Evolutionary conservation across 1,140 invertebrate genomes (phyloP), one percentile per base, ranked within the genome.

Genomic region (Drosophila tristis): DNA sequence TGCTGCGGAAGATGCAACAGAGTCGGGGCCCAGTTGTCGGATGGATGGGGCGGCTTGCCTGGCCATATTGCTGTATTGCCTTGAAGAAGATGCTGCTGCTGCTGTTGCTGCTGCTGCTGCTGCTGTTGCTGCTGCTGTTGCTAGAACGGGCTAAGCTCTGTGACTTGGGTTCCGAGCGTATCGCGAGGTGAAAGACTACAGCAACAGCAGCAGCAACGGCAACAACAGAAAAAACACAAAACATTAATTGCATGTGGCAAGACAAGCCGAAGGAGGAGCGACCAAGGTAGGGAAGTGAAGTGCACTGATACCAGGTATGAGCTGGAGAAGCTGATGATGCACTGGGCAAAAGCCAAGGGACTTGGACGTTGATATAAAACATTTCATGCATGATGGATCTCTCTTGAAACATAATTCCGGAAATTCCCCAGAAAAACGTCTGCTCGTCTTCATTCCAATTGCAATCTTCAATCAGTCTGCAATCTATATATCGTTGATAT

Each of bases 181-280:
- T 43, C 4, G 44, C 47, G 39, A 74, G 64, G 71, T 78, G 61
- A 74, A 82, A 82, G 64, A 78, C 79, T 39, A 39, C 35, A 13
- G 35, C 35, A 31, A 8, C 29, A 31, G 2, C 16, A 16, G 11
- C 35, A 13, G 35, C 35, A 9, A 9, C 8, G 9, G 8, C 31
- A 35, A 11, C 9, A 39, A 35, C 9, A 35, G 11, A 39, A 39
- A 39, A 39, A 82, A 75, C 66, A 59, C 29, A 61, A 74, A 81
- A 75, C 72, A 58, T 73, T 72, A 76, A 85, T 72, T 67, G 58
- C 76, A 75, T 84, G 66, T 63, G 61, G 71, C 58, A 76, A 59
- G 71, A 57, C 64, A 58, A 70, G 68, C 66, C 48, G 25, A 63
- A 60, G 53, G 51, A 55, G 42, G 53, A 54, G 26, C 23, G 23